Evolutionary conservation across 2,888 invertebrate species (phyloP).

Genomic region (Penaeus monodon): DNA sequence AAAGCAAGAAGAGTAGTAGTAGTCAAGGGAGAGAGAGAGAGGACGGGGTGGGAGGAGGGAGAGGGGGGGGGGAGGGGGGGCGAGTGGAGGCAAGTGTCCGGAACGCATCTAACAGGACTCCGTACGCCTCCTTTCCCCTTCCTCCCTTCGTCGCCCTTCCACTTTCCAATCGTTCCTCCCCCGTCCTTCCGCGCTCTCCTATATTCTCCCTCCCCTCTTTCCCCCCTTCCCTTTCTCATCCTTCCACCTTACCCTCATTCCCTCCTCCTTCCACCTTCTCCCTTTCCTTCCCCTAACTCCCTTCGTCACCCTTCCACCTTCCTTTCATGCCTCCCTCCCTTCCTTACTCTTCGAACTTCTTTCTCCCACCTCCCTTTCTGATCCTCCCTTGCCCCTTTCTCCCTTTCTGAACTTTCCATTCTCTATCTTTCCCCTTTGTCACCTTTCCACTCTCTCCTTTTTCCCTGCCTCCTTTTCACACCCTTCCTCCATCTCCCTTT

Average conservation of each 20-base stretch:
- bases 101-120: slow-evolving; percentile 15
- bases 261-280: too few species aligned
- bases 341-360: too few species aligned
- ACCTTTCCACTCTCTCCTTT: too few species aligned
- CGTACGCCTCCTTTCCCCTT: not conserved
- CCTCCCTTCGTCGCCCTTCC: not conserved
- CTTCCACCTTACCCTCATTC: too few species aligned
- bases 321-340: too few species aligned
- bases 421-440: not conserved
- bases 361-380: too few species aligned
- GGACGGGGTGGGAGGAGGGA: not conserved
- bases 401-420: not conserved
- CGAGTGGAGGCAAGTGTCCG: not conserved
- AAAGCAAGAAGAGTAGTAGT: not conserved
- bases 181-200: not conserved
- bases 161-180: not conserved
- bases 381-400: not conserved
- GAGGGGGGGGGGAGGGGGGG: not conserved
- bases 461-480: too few species aligned
- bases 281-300: too few species aligned
- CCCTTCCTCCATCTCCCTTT: too few species aligned
- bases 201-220: too few species aligned
- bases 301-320: too few species aligned
- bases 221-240: too few species aligned
- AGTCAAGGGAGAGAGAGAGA: not conserved